Evolutionary conservation across 2,888 invertebrate genomes (phyloP).

Genomic region (Kuschelorhynchus macadamiae): DNA sequence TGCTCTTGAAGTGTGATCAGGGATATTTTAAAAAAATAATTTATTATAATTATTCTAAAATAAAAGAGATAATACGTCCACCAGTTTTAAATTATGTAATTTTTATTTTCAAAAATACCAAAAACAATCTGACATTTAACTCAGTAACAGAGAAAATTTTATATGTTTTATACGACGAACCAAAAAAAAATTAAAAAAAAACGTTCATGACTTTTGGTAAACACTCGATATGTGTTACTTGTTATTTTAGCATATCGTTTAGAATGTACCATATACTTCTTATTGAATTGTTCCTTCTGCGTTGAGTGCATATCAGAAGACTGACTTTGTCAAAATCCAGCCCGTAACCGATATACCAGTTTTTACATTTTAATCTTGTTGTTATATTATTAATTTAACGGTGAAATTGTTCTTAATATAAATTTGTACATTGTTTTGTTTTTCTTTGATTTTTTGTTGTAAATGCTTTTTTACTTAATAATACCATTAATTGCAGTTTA

Average conservation of each 20-base stretch:
- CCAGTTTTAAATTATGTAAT: too few species aligned
- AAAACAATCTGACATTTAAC: too few species aligned
- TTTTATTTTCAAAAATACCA: too few species aligned
- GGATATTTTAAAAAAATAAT: too few species aligned
- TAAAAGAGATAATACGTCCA: too few species aligned
- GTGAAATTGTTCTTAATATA: conserved; percentile 83
- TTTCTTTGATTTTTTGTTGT: conserved; percentile 83
- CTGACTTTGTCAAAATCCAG: conserved; percentile 39
- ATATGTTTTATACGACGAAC: conserved; percentile 1
- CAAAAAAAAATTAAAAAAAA: conserved; percentile 2
- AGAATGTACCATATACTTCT: conserved; percentile 67
- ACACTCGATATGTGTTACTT: conserved; percentile 64
- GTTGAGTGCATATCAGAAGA: conserved; percentile 59
- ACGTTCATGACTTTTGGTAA: conserved; percentile 54
- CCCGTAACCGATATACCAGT: conserved; percentile 50
- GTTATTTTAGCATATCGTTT: conserved; percentile 64
- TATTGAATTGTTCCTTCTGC: conserved; percentile 55
- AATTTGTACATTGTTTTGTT: conserved; percentile 82
- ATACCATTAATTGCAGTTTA: conserved; percentile 82
- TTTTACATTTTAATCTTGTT: conserved; percentile 71
- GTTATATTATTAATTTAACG: conserved; percentile 79
- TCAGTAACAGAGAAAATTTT: too few species aligned
- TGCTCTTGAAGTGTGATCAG: too few species aligned
- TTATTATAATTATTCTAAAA: too few species aligned
- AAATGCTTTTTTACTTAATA: conserved; percentile 81